Evolutionary conservation across 2,113 vertebrate genomes (phyloP).

Genomic region (Hemiscyllium ocellatum): DNA sequence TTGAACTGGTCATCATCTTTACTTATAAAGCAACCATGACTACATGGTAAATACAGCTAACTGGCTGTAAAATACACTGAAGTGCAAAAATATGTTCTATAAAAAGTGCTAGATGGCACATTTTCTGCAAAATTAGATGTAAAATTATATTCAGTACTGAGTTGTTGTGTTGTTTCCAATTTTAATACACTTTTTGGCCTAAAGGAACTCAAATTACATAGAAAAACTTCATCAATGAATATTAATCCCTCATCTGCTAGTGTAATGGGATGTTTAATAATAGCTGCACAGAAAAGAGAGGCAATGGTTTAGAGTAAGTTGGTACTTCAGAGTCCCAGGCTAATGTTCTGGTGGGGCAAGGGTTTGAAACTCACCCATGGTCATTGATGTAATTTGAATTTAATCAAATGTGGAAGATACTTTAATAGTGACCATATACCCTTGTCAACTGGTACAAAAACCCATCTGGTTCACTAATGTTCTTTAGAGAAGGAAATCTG

Average conservation of each 20-base stretch:
- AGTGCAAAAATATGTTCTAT: background rate
- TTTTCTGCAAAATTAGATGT: background rate
- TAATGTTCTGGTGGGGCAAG: too few relatives aligned
- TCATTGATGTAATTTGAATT: too few relatives aligned
- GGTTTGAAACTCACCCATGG: too few relatives aligned
- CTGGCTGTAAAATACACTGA: background rate
- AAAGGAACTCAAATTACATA: background rate
- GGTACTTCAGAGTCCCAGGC: too few relatives aligned
- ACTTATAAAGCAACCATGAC: background rate
- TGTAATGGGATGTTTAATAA: background rate
- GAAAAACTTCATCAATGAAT: background rate
- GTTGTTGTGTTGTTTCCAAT: background rate
- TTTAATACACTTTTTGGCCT: background rate
- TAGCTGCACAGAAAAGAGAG: background rate
- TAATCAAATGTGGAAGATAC: too few relatives aligned
- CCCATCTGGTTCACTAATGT: too few relatives aligned
- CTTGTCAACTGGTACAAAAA: too few relatives aligned
- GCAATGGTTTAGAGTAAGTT: too few relatives aligned
- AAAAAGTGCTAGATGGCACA: background rate
- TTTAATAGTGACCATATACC: too few relatives aligned
- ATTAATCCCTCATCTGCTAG: background rate
- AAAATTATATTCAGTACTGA: background rate
- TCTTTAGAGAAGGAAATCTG: too few relatives aligned
- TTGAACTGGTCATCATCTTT: background rate
- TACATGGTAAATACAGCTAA: background rate